Base-by-base conservation (phyloP, 2,888 invertebrate species). In the Clitarchus hookeri region DNA sequence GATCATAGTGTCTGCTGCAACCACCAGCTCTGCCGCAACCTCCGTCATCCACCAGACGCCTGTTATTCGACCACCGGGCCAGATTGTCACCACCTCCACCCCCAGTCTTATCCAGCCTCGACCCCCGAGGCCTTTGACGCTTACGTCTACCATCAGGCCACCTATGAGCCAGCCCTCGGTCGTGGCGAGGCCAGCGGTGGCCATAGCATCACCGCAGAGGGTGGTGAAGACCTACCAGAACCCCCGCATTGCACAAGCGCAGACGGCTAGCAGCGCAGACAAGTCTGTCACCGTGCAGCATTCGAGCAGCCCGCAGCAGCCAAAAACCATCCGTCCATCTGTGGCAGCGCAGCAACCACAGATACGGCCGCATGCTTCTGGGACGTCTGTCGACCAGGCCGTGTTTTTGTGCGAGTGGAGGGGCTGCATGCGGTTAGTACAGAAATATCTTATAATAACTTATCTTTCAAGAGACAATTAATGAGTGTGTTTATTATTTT, bases 371-470 rank as follows among this genome's bases (percentile, higher is more conserved):
- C 84, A 84, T 85, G 84, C 86, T 79, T 53, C 86, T 82, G 77
- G 83, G 9, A 84, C 82, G 19, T 48, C 86, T n/a, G 84, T 83
- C 25, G 87, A 88, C 84, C 87, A 87, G 84, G 87, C 85, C 36
- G 84, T 88, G 87, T 90, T 90, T 88, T 87, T 98, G 85, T 99
- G 99, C 91, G 98, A 98, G 91, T 99, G 99, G 99, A 94, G 96
- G 86, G 97, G 97, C 36, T 99, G 99, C 91, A 95, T 93, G 90
- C 93, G 92, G 94, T 92, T 90, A 91, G 91, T 89, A 23, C 25
- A 44, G 13, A 1, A 65, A 16, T 78, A 6, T 53, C 11, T 48
- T 48, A 16, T 16, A 11, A 2, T 48, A 48, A 48, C 48, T 48
- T 36, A 36, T 36, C 4, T 36, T 36, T 36, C 36, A 36, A 36